Base-by-base conservation (phyloP, 1,140 invertebrate genomes). In the Spodoptera frugiperda region DNA sequence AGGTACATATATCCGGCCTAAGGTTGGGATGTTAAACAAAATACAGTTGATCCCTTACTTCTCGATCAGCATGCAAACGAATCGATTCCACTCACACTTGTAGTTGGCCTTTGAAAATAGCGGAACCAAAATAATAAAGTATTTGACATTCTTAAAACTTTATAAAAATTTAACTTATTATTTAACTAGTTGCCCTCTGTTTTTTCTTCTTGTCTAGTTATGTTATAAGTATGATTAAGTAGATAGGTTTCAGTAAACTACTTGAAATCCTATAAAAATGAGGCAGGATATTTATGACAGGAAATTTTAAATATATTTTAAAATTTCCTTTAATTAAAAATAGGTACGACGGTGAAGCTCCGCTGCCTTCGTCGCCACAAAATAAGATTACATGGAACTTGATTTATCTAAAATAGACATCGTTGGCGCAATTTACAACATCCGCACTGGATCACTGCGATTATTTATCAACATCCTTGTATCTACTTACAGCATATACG, bases 41-140 rank as follows among this genome's bases (percentile, higher is more conserved):
- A 78, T 78, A 80, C 78, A 79, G 73, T 53, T 76, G 74, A 79
- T 77, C 78, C 81, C 73, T 80, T 78, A 44, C 68, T 83, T 83
- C 76, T 76, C 76, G 53, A 61, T 75, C 82, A 78, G 53, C 77
- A 73, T 48, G 54, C 77, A 63, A 71, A 75, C 77, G 44, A 79
- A 80, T 81, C 76, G 76, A 76, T 80, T 77, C 53, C 65, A 51
- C 72, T 65, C 51, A 75, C 70, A 59, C 72, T 65, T 25, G 63
- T 15, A 10, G 59, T 65, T 57, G 1, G 48, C 25, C 46, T 48
- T 39, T 65, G 5, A 59, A 46, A 49, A 61, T 14, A 2, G 17
- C 51, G 30, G 12, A 17, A 30, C 5, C 9, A 1, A 63, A 15
- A 61, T 0, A n/a, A 14, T 11, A 59, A 59, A 33, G 33, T 6